Evolutionary conservation across 2,888 invertebrate species (phyloP).

Genomic region (Eupithecia abbreviata): DNA sequence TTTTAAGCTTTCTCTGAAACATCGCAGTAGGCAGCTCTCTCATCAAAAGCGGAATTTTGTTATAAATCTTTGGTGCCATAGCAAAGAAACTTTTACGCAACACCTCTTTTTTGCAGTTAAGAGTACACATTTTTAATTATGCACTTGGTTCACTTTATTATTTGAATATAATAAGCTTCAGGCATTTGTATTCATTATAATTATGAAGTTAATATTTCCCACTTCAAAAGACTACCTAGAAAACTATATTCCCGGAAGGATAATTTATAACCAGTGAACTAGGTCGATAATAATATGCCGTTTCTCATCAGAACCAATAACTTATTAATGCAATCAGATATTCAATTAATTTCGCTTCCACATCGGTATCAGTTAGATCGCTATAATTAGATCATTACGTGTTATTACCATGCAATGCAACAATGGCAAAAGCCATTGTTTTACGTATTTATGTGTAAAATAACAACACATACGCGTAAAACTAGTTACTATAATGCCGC

Average conservation of each 20-base stretch:
- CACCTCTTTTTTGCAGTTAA: too few species aligned
- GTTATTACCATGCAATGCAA: neutral
- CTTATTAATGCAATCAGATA: slow-evolving; percentile 14
- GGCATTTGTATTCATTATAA: neutral
- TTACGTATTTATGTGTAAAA: too few species aligned
- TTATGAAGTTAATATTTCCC: neutral
- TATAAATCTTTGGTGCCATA: too few species aligned
- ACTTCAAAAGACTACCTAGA: neutral
- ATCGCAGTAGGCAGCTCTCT: too few species aligned
- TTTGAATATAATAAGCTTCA: neutral
- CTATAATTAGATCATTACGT: neutral
- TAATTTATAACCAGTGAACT: neutral
- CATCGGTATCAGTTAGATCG: neutral
- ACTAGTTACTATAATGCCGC: neutral
- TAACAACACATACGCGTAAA: neutral
- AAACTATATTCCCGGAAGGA: neutral
- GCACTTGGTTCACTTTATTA: neutral
- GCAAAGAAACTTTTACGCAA: too few species aligned
- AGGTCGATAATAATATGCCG: slow-evolving; percentile 8
- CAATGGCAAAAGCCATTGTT: neutral
- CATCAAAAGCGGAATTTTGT: too few species aligned
- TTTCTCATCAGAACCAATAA: slow-evolving; percentile 9
- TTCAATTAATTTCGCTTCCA: slow-evolving; percentile 1
- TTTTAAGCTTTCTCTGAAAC: too few species aligned
- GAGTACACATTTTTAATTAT: too few species aligned